Evolutionary conservation across 1,140 invertebrate genomes (phyloP).

Genomic region (Steinernema feltiae): DNA sequence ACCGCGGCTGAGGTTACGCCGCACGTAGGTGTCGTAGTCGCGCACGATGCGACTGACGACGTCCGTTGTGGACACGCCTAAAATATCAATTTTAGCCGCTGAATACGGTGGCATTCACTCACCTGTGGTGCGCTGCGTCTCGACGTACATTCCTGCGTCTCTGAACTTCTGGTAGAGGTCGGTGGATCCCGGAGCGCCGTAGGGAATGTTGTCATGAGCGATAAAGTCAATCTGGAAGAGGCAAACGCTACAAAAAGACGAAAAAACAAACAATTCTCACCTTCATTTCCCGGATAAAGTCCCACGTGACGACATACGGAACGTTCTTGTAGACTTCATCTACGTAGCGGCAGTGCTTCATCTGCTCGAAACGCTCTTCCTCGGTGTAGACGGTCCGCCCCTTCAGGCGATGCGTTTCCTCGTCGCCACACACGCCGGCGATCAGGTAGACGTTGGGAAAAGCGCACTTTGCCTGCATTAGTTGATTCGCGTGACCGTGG

Average conservation of each 20-base stretch:
- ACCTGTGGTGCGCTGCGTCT: not conserved
- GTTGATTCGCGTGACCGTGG: slow-evolving; percentile 90
- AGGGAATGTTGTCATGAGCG: not conserved
- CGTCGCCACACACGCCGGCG: slow-evolving; percentile 89
- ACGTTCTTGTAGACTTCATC: slow-evolving; percentile 92
- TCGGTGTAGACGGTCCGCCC: slow-evolving; percentile 97
- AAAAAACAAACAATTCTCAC: not conserved
- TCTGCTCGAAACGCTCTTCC: slow-evolving; percentile 77
- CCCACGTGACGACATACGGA: slow-evolving; percentile 68
- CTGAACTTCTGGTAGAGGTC: slow-evolving; percentile 7
- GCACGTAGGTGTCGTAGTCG: not conserved
- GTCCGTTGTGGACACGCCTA: not conserved
- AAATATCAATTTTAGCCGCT: not conserved
- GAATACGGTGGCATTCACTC: not conserved
- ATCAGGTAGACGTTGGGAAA: slow-evolving; percentile 83
- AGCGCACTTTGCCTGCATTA: slow-evolving; percentile 94
- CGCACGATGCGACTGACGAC: not conserved
- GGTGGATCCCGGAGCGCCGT: not conserved
- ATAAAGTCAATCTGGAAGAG: not conserved
- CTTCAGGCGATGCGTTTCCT: slow-evolving; percentile 76
- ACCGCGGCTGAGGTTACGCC: not conserved
- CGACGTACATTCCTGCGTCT: slow-evolving; percentile 62
- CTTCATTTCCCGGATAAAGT: not conserved
- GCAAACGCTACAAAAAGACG: slow-evolving; percentile 9
- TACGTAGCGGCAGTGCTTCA: slow-evolving; percentile 96